These are phyloP conservation scores for Poecilus cupreus DNA, from an alignment of 2,888 invertebrate species.

Conservation along the genomic window DNA sequence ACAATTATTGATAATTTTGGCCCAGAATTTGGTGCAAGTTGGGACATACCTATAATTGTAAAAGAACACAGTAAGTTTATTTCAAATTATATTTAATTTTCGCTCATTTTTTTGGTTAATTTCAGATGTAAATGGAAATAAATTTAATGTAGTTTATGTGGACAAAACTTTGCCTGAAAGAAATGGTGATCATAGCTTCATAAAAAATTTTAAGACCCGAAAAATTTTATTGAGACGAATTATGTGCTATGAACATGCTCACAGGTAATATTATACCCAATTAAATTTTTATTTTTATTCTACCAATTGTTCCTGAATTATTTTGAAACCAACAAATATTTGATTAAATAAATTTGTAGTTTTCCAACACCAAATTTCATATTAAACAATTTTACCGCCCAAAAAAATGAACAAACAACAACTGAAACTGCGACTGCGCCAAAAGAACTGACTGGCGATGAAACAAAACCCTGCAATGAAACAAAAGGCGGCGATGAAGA, in stretches of 20 bases:
- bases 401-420: not conserved
- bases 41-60: conserved; percentile 68
- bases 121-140: not conserved
- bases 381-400: not conserved
- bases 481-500: not conserved
- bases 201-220: not conserved
- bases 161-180: not conserved
- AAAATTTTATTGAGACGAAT: not conserved
- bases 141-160: not conserved
- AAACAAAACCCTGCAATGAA: conserved; percentile 7
- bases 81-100: not conserved
- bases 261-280: not conserved
- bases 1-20: conserved; percentile 66
- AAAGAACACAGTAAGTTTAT: conserved; percentile 61
- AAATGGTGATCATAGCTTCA: not conserved
- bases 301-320: too few species aligned
- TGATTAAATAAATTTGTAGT: not conserved
- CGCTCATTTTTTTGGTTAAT: not conserved
- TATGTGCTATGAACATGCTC: not conserved
- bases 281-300: not conserved
- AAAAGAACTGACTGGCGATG: conserved; percentile 19
- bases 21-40: conserved; percentile 65
- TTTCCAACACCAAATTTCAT: not conserved
- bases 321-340: too few species aligned
- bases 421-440: too few species aligned